Evolutionary conservation across 2,113 vertebrate genomes (phyloP), one percentile per base, ranked within the genome.

Genomic region (Gracilinanus agilis): DNA sequence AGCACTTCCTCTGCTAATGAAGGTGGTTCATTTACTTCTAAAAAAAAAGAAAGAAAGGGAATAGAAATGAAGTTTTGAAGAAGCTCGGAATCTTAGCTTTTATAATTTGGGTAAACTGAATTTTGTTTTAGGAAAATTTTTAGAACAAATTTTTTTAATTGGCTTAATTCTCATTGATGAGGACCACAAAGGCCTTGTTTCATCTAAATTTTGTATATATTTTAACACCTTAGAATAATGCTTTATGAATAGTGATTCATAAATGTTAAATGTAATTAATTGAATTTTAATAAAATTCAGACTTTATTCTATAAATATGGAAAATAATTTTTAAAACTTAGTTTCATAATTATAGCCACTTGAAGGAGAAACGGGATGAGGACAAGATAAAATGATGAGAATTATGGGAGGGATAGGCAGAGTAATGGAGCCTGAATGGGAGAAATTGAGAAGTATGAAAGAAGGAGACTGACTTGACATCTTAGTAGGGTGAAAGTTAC

Each of bases 371-470:
- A n/a, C 34, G 58, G 29, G 3, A 5, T 67, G 61, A 13, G 1
- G 53, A 16, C 0, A 5, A 21, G 24, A 44, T 19, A n/a, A 49
- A 40, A 55, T 2, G 4, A 16, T 23, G n/a, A 5, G 7, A 19
- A 9, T 67, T 27, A 34, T 19, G 11, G 44, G 44, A 55, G 24
- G 11, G 7, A 90, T 21, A 40, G 90, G 0, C 13, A 21, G 67
- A 29, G 23, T 16, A 44, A 3, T 1, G 2, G 24, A 8, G 90
- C 40, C 89, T 13, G 24, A 16, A 0, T 0, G 54, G 49, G 8
- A 55, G 7, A 16, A 1, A 24, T 0, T 19, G 27, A 1, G n/a
- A 23, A 1, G 5, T 16, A 0, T 8, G 24, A 9, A 0, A 0
- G 0, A 9, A 58, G 1, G n/a, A n/a, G 13, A 61, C 7, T 58